phyloP scores from a whole-genome alignment of 2,797 vertebrate species.

The Borostomias antarcticus region DNA sequence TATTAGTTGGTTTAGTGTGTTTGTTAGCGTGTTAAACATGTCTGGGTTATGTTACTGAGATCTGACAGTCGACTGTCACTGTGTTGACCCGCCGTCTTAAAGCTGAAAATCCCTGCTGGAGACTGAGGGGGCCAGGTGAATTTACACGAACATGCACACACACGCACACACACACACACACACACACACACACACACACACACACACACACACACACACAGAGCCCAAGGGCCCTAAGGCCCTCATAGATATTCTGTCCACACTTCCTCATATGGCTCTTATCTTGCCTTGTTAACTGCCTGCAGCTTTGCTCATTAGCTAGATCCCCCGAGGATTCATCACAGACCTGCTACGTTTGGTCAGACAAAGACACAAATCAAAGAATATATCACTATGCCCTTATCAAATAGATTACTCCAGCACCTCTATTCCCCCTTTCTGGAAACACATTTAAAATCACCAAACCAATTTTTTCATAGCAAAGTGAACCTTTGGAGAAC shows the following conservation, averaged over 20 bases:
- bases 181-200: conserved; percentile 15
- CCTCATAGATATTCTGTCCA: conserved; percentile 42
- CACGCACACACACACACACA: background rate
- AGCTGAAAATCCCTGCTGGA: conserved; percentile 45
- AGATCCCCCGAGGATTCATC: conserved; percentile 35
- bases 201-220: conserved; percentile 3
- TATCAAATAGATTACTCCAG: conserved; percentile 45
- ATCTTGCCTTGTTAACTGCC: conserved; percentile 29
- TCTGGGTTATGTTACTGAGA: conserved; percentile 36
- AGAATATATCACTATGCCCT: conserved; percentile 38
- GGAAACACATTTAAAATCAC: background rate
- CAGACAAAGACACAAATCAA: conserved; percentile 53
- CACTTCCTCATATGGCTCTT: conserved; percentile 24
- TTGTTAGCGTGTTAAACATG: conserved; percentile 41
- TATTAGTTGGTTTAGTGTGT: conserved; percentile 21
- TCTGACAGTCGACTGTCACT: conserved; percentile 54
- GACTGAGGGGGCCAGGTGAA: conserved; percentile 44
- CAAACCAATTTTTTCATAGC: too few species aligned
- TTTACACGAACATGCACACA: background rate
- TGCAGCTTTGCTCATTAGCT: conserved; percentile 41
- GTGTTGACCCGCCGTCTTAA: conserved; percentile 41
- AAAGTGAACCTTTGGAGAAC: background rate
- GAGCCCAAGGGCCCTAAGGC: conserved; percentile 11
- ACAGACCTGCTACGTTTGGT: conserved; percentile 23
- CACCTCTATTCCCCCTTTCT: conserved; percentile 24